Evolutionary conservation across 2,797 vertebrate species (phyloP).

Genomic region (Diplodus sargus): DNA sequence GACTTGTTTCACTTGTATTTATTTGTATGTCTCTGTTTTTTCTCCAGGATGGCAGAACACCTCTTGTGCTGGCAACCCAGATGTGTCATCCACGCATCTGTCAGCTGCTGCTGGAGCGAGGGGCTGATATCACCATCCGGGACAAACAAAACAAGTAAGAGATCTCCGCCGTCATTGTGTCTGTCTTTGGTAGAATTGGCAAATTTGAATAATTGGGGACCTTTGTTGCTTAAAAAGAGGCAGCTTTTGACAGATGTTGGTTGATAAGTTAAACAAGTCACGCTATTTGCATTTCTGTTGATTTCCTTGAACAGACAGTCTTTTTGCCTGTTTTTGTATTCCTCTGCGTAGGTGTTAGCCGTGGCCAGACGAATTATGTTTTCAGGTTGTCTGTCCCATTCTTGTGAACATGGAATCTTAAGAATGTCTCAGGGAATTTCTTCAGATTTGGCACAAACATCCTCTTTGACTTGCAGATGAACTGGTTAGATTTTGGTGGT

Average conservation of each 20-base stretch:
- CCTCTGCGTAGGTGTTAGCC: too few relatives aligned
- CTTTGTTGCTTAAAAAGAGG: background rate
- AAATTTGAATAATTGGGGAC: constrained; percentile 3
- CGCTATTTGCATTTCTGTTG: background rate
- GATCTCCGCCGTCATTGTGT: background rate
- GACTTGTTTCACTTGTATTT: background rate
- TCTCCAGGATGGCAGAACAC: constrained; percentile 93
- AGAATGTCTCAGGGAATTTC: too few relatives aligned
- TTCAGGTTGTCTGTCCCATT: too few relatives aligned
- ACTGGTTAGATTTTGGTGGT: too few relatives aligned
- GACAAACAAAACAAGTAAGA: constrained; percentile 96
- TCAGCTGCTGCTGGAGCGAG: constrained; percentile 92
- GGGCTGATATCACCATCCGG: constrained; percentile 89
- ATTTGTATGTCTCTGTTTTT: constrained; percentile 12
- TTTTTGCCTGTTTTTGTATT: background rate
- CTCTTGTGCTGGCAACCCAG: constrained; percentile 95
- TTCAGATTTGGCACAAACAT: too few relatives aligned
- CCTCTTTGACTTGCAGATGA: too few relatives aligned
- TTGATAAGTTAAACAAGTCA: background rate
- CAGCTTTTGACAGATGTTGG: constrained; percentile 4
- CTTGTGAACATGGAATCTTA: too few relatives aligned
- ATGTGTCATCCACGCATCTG: constrained; percentile 95
- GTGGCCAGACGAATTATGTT: too few relatives aligned
- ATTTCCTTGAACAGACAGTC: background rate
- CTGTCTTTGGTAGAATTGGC: background rate